Evolutionary conservation across 1,140 invertebrate genomes (phyloP), one percentile per base, ranked within the genome.

Genomic region (Gryon sp.): DNA sequence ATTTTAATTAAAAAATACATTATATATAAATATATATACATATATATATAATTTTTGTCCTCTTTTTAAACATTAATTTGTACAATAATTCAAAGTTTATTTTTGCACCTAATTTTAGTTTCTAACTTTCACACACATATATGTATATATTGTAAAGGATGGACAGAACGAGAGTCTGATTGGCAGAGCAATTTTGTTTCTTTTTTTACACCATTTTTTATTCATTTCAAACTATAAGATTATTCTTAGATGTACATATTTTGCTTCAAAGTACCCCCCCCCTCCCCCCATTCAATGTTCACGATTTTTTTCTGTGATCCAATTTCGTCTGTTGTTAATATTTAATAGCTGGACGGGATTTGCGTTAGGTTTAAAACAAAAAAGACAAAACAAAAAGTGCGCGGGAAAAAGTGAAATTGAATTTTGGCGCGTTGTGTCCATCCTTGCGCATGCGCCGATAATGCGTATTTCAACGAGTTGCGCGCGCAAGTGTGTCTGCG

Each of bases 401-500:
- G 26, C 36, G 28, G 38, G 41, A 26, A 26, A 18, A 20, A 24
- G 62, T 62, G 36, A 48, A 36, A 26, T 8, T 52, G 55, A 65
- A 26, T 60, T n/a, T n/a, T n/a, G n/a, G n/a, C n/a, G 9, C 75
- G 75, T 84, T 82, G 53, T 80, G 82, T 79, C 79, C 74, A 85
- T 85, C 79, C 78, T 80, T 81, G 59, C 34, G 62, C n/a, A n/a
- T n/a, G n/a, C n/a, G n/a, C n/a, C n/a, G n/a, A n/a, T n/a, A n/a
- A n/a, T n/a, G n/a, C n/a, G n/a, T n/a, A n/a, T n/a, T n/a, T n/a
- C n/a, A n/a, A n/a, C n/a, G 65, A 46, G 65, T 79, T 76, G 79
- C 79, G 66, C 18, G 46, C 43, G 59, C 36, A 62, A 59, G 18
- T 28, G 4, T 28, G 20, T 46, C 20, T 5, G 12, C 76, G 82